Evolutionary conservation across 2,888 invertebrate genomes (phyloP), one percentile per base, ranked within the genome.

Genomic region (Malthinus flaveolus): DNA sequence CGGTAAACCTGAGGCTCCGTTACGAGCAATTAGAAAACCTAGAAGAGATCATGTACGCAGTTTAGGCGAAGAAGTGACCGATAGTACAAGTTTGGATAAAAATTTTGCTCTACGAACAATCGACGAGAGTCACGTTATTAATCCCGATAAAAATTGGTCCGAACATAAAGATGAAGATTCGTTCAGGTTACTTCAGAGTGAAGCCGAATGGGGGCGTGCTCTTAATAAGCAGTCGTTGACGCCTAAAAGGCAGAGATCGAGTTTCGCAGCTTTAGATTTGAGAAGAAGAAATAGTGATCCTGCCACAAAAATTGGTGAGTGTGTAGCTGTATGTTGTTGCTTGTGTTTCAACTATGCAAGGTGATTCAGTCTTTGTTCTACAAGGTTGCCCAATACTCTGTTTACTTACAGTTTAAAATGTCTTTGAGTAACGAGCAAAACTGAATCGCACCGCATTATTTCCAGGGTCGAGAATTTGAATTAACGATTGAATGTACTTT

Each of bases 261-360:
- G 76, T 9, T 74, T 79, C 50, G 75, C 77, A 23, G 73, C 73
- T 53, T 75, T 83, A 53, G 84, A 83, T 65, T 77, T 89, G 55
- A 82, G 86, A 32, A 81, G 91, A 13, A 80, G 90, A 61, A 91
- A 90, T 78, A 89, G 89, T 1, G 90, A 90, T 79, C 90, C 90
- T 0, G 85, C 86, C 1, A 84, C 85, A 1, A 84, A 84, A 74
- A 73, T 55, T 49, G 53, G 55, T 42, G 23, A 57, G 15, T n/a
- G n/a, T n/a, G n/a, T n/a, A n/a, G n/a, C n/a, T n/a, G n/a, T n/a
- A n/a, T n/a, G n/a, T n/a, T n/a, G n/a, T n/a, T n/a, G n/a, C n/a
- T n/a, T n/a, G n/a, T n/a, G n/a, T n/a, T n/a, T n/a, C n/a, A n/a
- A n/a, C n/a, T n/a, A n/a, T n/a, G n/a, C n/a, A n/a, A n/a, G n/a